Base-by-base conservation (phyloP, 2,888 invertebrate genomes). In the Apantesis nais region DNA sequence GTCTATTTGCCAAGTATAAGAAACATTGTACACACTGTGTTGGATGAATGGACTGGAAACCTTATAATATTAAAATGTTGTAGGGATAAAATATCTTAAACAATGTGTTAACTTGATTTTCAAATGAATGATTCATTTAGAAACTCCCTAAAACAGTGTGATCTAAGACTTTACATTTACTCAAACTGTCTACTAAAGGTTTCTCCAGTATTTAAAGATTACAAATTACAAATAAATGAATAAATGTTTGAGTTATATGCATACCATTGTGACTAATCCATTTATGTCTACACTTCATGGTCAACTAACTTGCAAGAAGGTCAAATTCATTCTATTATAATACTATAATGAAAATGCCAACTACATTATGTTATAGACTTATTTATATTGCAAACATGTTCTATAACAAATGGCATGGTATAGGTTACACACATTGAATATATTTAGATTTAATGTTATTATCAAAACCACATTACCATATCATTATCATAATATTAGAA, bases 321-420 rank as follows among this genome's bases (percentile, higher is more conserved):
- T 67, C 71, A 71, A 62, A 72, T 41, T 41, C 25, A 67, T 70
- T 62, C 41, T n/a, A 67, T 63, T 76, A 48, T n/a, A 55, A 31
- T 62, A 34, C 22, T n/a, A 74, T 76, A 60, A 63, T 41, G 25
- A 25, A 52, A 70, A 73, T 66, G 66, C 68, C 72, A 77, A 70
- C 70, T 73, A 71, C 70, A 73, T 68, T 67, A 68, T 70, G 69
- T 65, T 66, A 70, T 71, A 62, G 70, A 78, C 72, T 69, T 66
- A 78, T 74, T 72, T 67, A 72, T 19, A 34, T 75, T 75, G 61
- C 22, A 58, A 68, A 74, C 37, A 70, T 75, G 62, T 69, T 65
- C 62, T 52, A 71, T 44, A 39, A 64, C 66, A 60, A 66, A 60
- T 72, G 67, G 64, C 70, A 71, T 65, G 70, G 66, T 68, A 67